Conservation (phyloP, 2,113 vertebrate species). For the Oryzias celebensis region DNA sequence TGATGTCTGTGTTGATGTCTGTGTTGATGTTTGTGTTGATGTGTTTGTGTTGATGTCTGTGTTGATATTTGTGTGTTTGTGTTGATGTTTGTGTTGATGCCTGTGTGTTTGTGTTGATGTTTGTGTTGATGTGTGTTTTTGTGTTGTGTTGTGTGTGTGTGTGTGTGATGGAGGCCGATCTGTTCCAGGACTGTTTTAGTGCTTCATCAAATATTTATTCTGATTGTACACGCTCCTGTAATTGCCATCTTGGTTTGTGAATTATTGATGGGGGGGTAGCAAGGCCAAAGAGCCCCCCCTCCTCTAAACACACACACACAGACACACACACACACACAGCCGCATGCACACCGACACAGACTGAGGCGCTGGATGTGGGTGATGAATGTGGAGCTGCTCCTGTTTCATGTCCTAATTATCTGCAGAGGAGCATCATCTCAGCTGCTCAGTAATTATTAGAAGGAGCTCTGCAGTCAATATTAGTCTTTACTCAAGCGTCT, state of each 20-base stretch:
- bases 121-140: conserved; percentile 45
- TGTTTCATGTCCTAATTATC: conserved; percentile 69
- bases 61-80: no score
- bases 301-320: conserved; percentile 48
- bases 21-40: no score
- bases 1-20: no score
- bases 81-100: no score
- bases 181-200: conserved; percentile 81
- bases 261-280: conserved; percentile 80
- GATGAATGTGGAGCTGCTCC: conserved; percentile 40
- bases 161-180: conserved; percentile 58
- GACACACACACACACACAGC: conserved; percentile 21
- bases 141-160: neutral
- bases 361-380: neutral
- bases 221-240: conserved; percentile 84
- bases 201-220: conserved; percentile 85
- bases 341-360: conserved; percentile 2
- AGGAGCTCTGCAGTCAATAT: conserved; percentile 63
- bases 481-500: conserved; percentile 54
- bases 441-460: conserved; percentile 66
- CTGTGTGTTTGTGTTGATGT: neutral
- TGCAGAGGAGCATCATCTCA: conserved; percentile 45
- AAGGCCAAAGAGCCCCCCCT: conserved; percentile 59
- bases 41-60: no score
- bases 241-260: conserved; percentile 81